Percentiles rank a stretch among this genome's conserved stretches.
phyloP scores from a whole-genome alignment of 2,797 vertebrate genomes.

The Danio jaintianensis region DNA sequence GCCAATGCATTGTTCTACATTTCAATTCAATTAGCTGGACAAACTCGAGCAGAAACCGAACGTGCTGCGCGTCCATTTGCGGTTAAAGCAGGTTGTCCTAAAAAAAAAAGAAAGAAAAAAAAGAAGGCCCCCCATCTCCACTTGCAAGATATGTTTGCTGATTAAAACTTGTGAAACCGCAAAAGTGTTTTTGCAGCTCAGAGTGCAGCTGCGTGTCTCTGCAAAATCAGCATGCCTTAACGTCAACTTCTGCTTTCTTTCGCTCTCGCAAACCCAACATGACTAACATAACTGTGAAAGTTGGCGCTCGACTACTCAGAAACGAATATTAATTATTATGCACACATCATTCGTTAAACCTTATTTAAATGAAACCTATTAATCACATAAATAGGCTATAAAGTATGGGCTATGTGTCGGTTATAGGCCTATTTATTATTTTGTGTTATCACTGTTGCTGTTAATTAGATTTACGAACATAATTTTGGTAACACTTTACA shows the following conservation, averaged over 20 bases:
- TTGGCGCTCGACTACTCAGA: not conserved
- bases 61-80: constrained; percentile 15
- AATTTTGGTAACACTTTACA: too few species aligned
- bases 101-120: too few species aligned
- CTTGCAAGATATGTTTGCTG: constrained; percentile 50
- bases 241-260: constrained; percentile 82
- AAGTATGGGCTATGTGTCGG: too few species aligned
- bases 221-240: constrained; percentile 78
- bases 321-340: not conserved
- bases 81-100: constrained; percentile 11
- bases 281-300: constrained; percentile 31
- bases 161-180: constrained; percentile 74
- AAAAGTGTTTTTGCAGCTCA: constrained; percentile 68
- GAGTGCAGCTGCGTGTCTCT: constrained; percentile 75
- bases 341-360: not conserved
- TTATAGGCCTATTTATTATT: too few species aligned
- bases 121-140: constrained; percentile 19
- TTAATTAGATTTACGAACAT: too few species aligned
- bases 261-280: constrained; percentile 46
- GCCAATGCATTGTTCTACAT: constrained; percentile 58
- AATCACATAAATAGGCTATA: too few species aligned
- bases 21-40: constrained; percentile 21
- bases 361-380: too few species aligned
- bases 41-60: not conserved
- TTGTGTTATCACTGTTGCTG: too few species aligned